phyloP scores from a whole-genome alignment of 1,140 invertebrate species.

The Sycophaga agraensis region DNA sequence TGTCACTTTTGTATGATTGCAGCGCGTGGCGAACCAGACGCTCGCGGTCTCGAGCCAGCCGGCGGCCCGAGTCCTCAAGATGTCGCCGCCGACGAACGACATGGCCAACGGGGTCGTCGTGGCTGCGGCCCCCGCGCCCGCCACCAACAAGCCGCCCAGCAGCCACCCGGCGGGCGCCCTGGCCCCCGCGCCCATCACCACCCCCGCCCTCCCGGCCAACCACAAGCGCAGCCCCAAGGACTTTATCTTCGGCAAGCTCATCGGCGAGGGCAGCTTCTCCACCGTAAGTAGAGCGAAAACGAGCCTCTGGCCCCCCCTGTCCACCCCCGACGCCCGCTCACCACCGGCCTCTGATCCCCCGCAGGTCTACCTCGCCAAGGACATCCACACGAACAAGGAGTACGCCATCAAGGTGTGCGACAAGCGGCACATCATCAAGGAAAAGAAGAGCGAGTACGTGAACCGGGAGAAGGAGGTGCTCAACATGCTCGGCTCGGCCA shows the following conservation, averaged over 20 bases:
- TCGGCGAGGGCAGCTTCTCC: conserved; percentile 96
- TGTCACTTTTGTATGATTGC: too few species aligned
- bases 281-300: too few species aligned
- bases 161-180: too few species aligned
- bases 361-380: conserved; percentile 87
- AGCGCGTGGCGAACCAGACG: conserved; percentile 58
- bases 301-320: too few species aligned
- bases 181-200: too few species aligned
- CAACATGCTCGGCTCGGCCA: conserved; percentile 69
- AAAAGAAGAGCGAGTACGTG: conserved; percentile 92
- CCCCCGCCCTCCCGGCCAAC: too few species aligned
- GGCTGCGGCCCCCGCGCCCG: conserved; percentile 40
- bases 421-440: conserved; percentile 87
- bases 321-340: too few species aligned
- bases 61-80: conserved; percentile 54
- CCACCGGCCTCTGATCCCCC: too few species aligned
- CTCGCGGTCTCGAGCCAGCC: conserved; percentile 57
- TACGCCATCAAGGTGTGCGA: conserved; percentile 98
- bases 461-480: conserved; percentile 90
- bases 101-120: conserved; percentile 50
- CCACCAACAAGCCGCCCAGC: too few species aligned
- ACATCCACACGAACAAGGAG: conserved; percentile 84
- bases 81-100: conserved; percentile 57
- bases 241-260: conserved; percentile 92
- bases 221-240: conserved; percentile 78